Base-by-base conservation (phyloP, 2,113 vertebrate genomes). In the Datnioides undecimradiatus region DNA sequence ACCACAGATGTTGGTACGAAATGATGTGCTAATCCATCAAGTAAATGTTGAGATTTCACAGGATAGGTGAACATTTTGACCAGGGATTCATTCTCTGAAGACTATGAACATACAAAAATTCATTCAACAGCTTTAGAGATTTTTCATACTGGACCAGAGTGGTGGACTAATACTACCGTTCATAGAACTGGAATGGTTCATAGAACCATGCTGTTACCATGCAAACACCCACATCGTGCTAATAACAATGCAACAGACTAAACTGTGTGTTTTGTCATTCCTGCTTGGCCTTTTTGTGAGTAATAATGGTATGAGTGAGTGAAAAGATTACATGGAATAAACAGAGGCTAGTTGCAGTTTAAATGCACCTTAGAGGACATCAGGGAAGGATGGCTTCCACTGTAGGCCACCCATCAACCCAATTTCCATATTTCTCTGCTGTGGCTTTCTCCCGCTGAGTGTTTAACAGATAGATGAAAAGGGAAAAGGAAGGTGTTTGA, bases 401-500 rank as follows among this genome's bases (percentile, higher is more conserved):
- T 40, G 54, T 11, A 45, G 25, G 46, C 76, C 78, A 68, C 48
- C 72, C 68, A 75, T 67, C 73, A 48, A n/a, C 21, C 16, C 11
- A 9, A 77, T 84, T 80, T 78, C 36, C 76, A 85, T 76, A 64
- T 75, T 72, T 21, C 21, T 60, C 45, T 29, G 31, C 58, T 58
- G 38, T 52, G 71, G 36, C 31, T 62, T 58, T 29, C 33, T 76
- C 76, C 65, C 2, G 43, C 66, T 87, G 84, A 75, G 73, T 40
- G 59, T 86, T 71, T 87, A 54, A 75, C 48, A 51, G 46, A 55
- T 33, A 51, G 29, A 86, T 83, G 55, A 83, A 81, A 70, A 55
- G 33, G 25, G 25, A 48, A 60, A 41, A 45, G 49, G 38, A 75
- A 64, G 27, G 66, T 49, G 38, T 48, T 55, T 34, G 21, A 19